phyloP scores from a whole-genome alignment of 2,888 invertebrate species.

The Heliothis peltigera region DNA sequence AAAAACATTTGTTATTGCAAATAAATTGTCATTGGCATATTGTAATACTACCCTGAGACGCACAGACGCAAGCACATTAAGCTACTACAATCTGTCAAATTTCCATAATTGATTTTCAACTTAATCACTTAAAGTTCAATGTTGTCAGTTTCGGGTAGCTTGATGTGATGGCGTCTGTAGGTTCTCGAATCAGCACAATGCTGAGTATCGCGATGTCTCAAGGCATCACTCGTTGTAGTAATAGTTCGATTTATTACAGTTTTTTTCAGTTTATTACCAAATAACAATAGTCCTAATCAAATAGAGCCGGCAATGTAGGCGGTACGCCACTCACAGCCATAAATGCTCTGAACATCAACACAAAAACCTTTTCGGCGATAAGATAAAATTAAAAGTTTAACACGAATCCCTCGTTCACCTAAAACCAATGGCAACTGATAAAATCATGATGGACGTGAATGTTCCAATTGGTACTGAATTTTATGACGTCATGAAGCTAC shows the following conservation, averaged over 20 bases:
- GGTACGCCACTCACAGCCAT: conserved; percentile 58
- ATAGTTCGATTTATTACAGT: conserved; percentile 7
- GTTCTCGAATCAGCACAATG: not conserved
- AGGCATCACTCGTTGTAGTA: not conserved
- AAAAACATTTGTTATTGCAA: no score
- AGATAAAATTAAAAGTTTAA: conserved; percentile 67
- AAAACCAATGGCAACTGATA: conserved; percentile 51
- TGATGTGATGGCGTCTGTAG: no score
- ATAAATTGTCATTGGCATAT: no score
- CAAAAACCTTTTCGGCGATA: conserved; percentile 73
- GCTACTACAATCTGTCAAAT: no score
- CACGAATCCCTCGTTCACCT: conserved; percentile 42
- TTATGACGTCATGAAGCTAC: conserved; percentile 35
- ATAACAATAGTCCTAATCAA: conserved; percentile 34
- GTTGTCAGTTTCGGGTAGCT: no score
- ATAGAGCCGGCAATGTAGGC: conserved; percentile 28
- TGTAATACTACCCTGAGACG: no score
- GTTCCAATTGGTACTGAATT: conserved; percentile 23
- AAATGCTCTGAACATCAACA: conserved; percentile 66
- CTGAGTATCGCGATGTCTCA: not conserved
- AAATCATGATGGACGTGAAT: conserved; percentile 19
- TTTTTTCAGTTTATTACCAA: conserved; percentile 24
- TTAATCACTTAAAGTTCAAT: not conserved
- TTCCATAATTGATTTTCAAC: no score
- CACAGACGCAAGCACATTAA: no score